Conservation (phyloP, 1,140 invertebrate genomes). For the Dendroctonus ponderosae region DNA sequence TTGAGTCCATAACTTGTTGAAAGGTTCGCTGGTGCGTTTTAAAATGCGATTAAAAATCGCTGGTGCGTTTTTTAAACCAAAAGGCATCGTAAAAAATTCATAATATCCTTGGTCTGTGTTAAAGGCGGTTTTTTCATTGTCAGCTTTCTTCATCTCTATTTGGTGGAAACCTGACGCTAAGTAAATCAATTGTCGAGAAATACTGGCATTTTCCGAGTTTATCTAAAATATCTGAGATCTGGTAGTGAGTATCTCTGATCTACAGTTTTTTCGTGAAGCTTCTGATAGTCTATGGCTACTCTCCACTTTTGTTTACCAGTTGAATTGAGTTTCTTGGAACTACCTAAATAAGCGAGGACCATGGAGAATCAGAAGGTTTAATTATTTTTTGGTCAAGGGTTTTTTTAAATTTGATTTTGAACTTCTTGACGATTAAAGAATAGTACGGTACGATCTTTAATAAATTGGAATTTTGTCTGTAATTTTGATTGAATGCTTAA, state of each 20-base stretch:
- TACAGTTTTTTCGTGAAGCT: constrained; percentile 9
- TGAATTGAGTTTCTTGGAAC: constrained; percentile 39
- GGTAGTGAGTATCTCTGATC: constrained; percentile 14
- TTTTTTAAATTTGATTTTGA: too few species aligned
- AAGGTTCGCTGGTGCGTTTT: constrained; percentile 50
- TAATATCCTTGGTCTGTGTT: constrained; percentile 42
- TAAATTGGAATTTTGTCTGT: background rate
- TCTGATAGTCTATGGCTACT: background rate
- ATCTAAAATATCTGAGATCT: constrained; percentile 41
- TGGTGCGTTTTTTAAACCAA: constrained; percentile 49
- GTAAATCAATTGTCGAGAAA: constrained; percentile 52
- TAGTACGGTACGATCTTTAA: constrained; percentile 3
- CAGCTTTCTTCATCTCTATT: constrained; percentile 47
- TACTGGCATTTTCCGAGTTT: constrained; percentile 40
- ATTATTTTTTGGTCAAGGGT: too few species aligned
- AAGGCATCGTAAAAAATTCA: constrained; percentile 49
- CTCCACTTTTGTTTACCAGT: constrained; percentile 14
- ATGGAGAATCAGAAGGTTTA: background rate
- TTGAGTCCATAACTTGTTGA: constrained; percentile 47
- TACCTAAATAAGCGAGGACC: constrained; percentile 19
- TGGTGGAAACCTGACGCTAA: constrained; percentile 51
- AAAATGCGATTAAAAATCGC: too few species aligned
- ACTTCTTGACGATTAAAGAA: constrained; percentile 2
- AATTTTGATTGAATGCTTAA: too few species aligned
- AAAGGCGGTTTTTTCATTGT: constrained; percentile 54